Evolutionary conservation across 2,888 invertebrate genomes (phyloP), one percentile per base, ranked within the genome.

Genomic region (Nebria salina): DNA sequence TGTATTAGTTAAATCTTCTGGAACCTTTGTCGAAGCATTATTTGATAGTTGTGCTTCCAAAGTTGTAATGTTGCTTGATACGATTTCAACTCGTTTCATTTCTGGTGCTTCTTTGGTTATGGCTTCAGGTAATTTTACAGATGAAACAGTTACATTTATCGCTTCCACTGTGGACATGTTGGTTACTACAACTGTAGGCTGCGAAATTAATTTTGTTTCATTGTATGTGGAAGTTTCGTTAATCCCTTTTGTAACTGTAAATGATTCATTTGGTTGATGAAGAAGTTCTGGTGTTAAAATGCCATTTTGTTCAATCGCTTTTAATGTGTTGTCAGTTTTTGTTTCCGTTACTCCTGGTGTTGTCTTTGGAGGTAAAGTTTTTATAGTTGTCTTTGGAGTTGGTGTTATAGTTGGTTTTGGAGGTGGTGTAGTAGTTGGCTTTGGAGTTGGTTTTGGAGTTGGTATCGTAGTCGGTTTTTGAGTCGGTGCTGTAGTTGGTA

Each of bases 321-420:
- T 54, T 54, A 11, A 2, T 11, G 54, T 54, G 13, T 2, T 54
- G 13, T 3, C 4, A 66, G 66, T 72, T 8, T 73, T 25, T 11
- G 70, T 8, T 78, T 65, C 65, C 3, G 66, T 26, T 72, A 25
- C 20, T 20, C 20, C 20, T 20, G 66, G 8, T 20, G 66, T 25
- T 13, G 15, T 25, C 13, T 34, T 43, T 25, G 77, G 34, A 72
- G 77, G n/a, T 26, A 54, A 15, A 15, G 77, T 68, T 77, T 54
- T n/a, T 70, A 15, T 11, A 72, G 77, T 15, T 9, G 43, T 13
- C 13, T 65, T 20, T 7, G 65, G 13, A 65, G 3, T 20, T 66
- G 20, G 20, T 20, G 20, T 20, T 20, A 1, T 20, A 20, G 66
- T 66, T 25, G 25, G n/a, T 43, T 74, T 54, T 34, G 72, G 5